These are phyloP conservation scores for Drepana arcuata DNA, from an alignment of 1,140 invertebrate species.

Conservation along the genomic window DNA sequence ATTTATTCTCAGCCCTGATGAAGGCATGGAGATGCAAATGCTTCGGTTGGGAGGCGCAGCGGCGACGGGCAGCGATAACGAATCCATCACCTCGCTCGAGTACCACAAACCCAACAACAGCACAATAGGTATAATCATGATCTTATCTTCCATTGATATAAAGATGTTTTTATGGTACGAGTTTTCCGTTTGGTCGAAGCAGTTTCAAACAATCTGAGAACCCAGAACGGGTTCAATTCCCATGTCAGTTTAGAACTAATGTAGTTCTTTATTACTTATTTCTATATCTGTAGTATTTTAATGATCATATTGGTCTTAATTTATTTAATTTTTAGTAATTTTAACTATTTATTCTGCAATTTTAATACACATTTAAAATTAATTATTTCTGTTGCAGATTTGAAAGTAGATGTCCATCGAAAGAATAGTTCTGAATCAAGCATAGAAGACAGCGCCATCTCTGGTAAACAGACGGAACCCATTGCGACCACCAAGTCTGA, in stretches of 20 bases:
- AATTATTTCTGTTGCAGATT: constrained; percentile 73
- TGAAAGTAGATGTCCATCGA: constrained; percentile 93
- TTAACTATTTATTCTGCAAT: too few relatives aligned
- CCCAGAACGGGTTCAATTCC: too few relatives aligned
- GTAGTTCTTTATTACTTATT: too few relatives aligned
- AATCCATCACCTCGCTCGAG: constrained; percentile 76
- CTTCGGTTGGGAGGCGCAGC: constrained; percentile 63
- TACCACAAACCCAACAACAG: constrained; percentile 76
- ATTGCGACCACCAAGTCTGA: constrained; percentile 50
- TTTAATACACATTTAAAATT: too few relatives aligned
- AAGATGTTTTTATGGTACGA: too few relatives aligned
- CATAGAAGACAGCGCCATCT: constrained; percentile 54
- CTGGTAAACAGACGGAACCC: constrained; percentile 37
- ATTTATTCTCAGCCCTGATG: constrained; percentile 77
- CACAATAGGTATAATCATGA: constrained; percentile 81
- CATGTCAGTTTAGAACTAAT: too few relatives aligned
- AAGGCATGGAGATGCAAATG: constrained; percentile 89
- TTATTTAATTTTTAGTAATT: too few relatives aligned
- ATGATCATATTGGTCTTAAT: too few relatives aligned
- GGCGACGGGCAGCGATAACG: constrained; percentile 66
- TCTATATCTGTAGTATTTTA: too few relatives aligned
- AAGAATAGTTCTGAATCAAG: constrained; percentile 92
- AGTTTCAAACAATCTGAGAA: too few relatives aligned
- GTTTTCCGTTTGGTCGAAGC: too few relatives aligned
- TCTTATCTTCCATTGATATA: too few relatives aligned